Base-by-base conservation (phyloP, 1,140 invertebrate genomes). In the Monomorium pharaonis region DNA sequence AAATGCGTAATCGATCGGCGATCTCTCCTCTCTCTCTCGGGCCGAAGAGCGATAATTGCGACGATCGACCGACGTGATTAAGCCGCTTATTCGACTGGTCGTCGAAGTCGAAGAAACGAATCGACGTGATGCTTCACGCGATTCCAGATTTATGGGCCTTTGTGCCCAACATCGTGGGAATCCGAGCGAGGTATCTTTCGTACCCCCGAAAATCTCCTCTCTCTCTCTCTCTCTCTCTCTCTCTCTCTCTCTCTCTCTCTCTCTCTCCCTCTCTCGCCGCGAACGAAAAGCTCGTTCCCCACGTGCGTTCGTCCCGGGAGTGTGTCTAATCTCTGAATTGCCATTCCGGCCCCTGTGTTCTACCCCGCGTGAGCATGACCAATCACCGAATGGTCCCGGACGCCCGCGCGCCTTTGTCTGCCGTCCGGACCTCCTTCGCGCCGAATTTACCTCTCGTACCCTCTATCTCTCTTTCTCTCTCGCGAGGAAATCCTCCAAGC, bases 261-360 rank as follows among this genome's bases (percentile, higher is more conserved):
- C 33, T 33, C 5, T 33, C 37, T 18, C 21, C 44, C n/a, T 44
- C 21, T 67, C n/a, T 44, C 9, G 18, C 30, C 27, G 47, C 33
- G 67, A 72, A 24, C 18, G 63, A 67, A 44, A n/a, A 65, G 33
- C 62, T 65, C 24, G 21, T 75, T 54, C 37, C 75, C 33, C 27
- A 18, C 44, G 12, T 76, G 69, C 47, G 58, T 12, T 44, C 37
- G 18, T n/a, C n/a, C 47, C 63, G 58, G 51, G 37, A 54, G 75
- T 87, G 89, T 90, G 75, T 90, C 89, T 80, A 90, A 90, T 90
- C 84, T 54, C 69, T 87, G 88, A 89, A 90, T 89, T 72, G 77
- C 58, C 49, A 27, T 77, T 60, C 74, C 80, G 76, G 63, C 88
- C 74, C 88, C 65, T 78, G 27, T 63, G 33, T 84, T 70, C 78